A percentile compares a stretch with the other conserved stretches of the same genome.
Conservation (phyloP, 2,797 vertebrate species). For the Scarus forsteni region DNA sequence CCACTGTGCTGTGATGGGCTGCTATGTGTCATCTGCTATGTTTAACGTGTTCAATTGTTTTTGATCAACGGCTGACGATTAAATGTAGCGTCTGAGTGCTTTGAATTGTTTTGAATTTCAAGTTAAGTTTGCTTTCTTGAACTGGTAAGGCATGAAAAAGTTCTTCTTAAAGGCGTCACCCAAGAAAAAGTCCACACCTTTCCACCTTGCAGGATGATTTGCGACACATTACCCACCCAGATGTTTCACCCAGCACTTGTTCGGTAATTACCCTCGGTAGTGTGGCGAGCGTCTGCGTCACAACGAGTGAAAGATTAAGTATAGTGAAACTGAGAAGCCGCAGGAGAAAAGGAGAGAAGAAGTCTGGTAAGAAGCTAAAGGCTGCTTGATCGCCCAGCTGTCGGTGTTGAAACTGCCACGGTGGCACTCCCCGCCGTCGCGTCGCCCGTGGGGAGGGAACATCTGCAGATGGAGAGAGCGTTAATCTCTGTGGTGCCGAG, state of each 20-base stretch:
- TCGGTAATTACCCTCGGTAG: conserved; percentile 67
- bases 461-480: conserved; percentile 70
- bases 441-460: conserved; percentile 60
- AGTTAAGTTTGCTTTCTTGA: conserved; percentile 1
- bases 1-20: conserved; percentile 40
- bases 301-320: conserved; percentile 62
- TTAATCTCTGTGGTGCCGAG: conserved; percentile 64
- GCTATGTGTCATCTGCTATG: conserved; percentile 45
- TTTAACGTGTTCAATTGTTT: conserved; percentile 32
- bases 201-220: conserved; percentile 51
- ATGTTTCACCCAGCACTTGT: conserved; percentile 48
- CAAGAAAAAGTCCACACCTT: background rate
- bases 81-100: background rate
- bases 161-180: conserved; percentile 1
- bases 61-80: conserved; percentile 20
- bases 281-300: conserved; percentile 35
- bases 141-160: background rate
- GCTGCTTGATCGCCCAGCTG: conserved; percentile 71
- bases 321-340: conserved; percentile 35
- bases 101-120: background rate
- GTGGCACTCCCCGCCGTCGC: conserved; percentile 64
- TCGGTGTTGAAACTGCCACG: conserved; percentile 44
- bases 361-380: conserved; percentile 46
- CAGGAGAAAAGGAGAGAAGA: conserved; percentile 36
- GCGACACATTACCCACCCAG: conserved; percentile 51